Percentiles rank a stretch among this genome's conserved stretches.
Conservation (phyloP, 2,797 vertebrate genomes). For the Artibeus jamaicensis region DNA sequence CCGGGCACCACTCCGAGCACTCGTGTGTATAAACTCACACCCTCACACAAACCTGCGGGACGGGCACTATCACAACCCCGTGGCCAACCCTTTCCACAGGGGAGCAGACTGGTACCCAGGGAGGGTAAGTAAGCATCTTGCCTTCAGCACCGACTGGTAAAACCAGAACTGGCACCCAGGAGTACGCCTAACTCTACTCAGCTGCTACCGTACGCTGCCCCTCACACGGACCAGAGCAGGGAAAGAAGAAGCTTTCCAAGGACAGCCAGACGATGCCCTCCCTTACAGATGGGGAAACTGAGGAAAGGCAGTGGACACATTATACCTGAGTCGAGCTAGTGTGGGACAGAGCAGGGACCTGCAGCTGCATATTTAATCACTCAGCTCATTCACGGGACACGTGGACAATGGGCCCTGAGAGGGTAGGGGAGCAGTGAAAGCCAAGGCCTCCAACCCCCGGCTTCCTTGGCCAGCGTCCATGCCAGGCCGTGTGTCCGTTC, state of each 20-base stretch:
- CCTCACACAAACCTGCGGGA: neutral
- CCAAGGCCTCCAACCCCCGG: neutral
- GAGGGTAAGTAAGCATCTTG: neutral
- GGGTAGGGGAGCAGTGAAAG: neutral
- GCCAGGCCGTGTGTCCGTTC: neutral
- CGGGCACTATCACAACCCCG: neutral
- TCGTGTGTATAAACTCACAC: neutral
- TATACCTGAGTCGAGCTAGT: neutral
- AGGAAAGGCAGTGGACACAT: neutral
- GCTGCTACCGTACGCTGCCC: neutral
- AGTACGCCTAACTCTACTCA: neutral
- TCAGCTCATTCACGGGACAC: neutral
- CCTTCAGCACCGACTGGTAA: neutral
- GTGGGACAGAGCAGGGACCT: neutral
- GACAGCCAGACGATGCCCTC: neutral
- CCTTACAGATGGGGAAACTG: neutral
- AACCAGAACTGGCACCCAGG: neutral
- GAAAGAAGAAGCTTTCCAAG: neutral
- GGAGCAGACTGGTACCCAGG: neutral
- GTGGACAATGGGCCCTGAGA: rapidly evolving
- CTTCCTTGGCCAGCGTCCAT: neutral
- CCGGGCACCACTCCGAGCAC: neutral
- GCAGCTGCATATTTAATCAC: rapidly evolving
- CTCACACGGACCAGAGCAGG: neutral
- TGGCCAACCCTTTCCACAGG: neutral